phyloP scores from a whole-genome alignment of 2,888 invertebrate species.

The Drosophila nr. perissopoda region DNA sequence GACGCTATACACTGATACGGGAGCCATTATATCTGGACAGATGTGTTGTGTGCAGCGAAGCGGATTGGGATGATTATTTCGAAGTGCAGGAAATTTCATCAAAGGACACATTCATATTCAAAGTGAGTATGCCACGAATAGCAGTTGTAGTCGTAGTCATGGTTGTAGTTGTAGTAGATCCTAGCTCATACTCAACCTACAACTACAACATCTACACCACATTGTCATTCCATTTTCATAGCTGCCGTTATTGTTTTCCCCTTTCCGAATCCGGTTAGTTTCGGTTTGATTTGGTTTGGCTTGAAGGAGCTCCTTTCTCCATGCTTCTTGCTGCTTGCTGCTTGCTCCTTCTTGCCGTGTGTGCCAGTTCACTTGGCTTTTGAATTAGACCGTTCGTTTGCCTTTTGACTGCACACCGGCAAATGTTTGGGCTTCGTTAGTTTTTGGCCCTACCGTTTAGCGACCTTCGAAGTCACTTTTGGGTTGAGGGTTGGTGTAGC shows the following conservation, averaged over 20 bases:
- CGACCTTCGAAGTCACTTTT: constrained; percentile 18
- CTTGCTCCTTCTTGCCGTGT: constrained; percentile 8
- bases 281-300: constrained; percentile 25
- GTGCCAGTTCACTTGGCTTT: constrained; percentile 76
- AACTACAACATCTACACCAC: not conserved
- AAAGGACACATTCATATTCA: constrained; percentile 97
- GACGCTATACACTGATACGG: constrained; percentile 93
- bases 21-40: constrained; percentile 96
- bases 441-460: constrained; percentile 49
- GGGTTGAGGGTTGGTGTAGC: not conserved
- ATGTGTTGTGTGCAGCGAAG: constrained; percentile 94
- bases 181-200: not conserved
- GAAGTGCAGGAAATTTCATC: constrained; percentile 97
- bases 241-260: constrained; percentile 36
- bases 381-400: constrained; percentile 70
- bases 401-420: constrained; percentile 78
- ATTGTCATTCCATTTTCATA: constrained; percentile 8
- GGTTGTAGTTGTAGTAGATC: not conserved
- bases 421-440: constrained; percentile 77
- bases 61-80: constrained; percentile 96
- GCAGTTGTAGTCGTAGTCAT: not conserved
- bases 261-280: constrained; percentile 41
- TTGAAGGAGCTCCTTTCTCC: not conserved
- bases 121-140: constrained; percentile 87
- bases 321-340: not conserved